These are phyloP conservation scores for Diglossa cyanea DNA, from an alignment of 2,797 vertebrate species.

Conservation along the genomic window DNA sequence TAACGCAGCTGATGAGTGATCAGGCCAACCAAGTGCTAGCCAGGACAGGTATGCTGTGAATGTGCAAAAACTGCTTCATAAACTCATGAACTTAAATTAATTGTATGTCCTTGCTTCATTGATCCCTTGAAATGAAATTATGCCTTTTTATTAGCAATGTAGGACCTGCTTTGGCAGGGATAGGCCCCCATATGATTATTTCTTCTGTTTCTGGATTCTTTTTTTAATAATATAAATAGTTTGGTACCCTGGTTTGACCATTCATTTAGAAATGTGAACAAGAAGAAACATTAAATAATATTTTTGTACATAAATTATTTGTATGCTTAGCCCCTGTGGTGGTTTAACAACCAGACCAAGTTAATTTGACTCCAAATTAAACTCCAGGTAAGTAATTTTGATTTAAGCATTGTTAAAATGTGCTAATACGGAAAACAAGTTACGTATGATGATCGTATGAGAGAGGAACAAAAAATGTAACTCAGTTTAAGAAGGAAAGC, in stretches of 20 bases:
- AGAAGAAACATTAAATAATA: not conserved
- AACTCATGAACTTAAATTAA: not conserved
- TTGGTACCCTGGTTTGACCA: not conserved
- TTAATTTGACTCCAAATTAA: not conserved
- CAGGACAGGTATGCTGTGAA: constrained; percentile 81
- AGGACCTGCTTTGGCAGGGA: not conserved
- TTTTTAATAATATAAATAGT: not conserved
- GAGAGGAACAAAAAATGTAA: not conserved
- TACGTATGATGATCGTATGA: not conserved
- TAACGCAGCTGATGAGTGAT: constrained; percentile 89
- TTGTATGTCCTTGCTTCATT: not conserved
- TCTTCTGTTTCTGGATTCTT: not conserved
- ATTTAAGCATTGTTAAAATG: not conserved
- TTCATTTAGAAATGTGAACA: not conserved
- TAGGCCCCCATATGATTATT: not conserved
- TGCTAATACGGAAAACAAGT: not conserved
- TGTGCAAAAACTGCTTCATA: not conserved
- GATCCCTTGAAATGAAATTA: not conserved
- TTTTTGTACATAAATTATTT: not conserved
- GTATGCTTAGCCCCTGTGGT: not conserved
- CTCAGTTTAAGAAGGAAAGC: not conserved
- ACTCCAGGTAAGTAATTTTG: not conserved
- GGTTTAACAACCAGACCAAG: not conserved
- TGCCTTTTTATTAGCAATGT: not conserved
- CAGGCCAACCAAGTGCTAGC: constrained; percentile 88